Evolutionary conservation across 2,888 invertebrate genomes (phyloP).

Genomic region (Ichneumon xanthorius): DNA sequence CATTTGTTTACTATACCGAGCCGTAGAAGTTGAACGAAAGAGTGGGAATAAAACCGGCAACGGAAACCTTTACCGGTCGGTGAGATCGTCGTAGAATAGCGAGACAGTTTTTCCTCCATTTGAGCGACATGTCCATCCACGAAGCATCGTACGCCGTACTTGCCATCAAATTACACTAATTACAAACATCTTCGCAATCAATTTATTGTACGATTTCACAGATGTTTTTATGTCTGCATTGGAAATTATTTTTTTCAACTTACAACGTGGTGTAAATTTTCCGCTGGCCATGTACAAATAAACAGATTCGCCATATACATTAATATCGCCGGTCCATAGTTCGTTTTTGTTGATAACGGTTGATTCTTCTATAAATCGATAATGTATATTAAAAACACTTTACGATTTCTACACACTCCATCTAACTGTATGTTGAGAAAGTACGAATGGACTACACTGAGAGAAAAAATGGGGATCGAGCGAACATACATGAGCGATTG

Average conservation of each 20-base stretch:
- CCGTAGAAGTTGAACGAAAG: constrained; percentile 69
- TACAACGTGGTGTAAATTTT: constrained; percentile 53
- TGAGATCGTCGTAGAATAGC: constrained; percentile 50
- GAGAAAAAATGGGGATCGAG: too few species aligned
- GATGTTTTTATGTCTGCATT: too few species aligned
- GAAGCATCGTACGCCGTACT: background rate
- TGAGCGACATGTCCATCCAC: constrained; percentile 7
- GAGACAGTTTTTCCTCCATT: constrained; percentile 11
- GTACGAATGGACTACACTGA: too few species aligned
- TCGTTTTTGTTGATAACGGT: constrained; percentile 27
- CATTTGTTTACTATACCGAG: constrained; percentile 32
- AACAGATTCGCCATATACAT: constrained; percentile 47
- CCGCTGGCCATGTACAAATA: background rate
- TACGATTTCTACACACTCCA: too few species aligned
- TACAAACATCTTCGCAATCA: background rate
- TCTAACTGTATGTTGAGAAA: too few species aligned
- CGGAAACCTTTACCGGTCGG: constrained; percentile 56
- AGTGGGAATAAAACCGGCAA: constrained; percentile 61
- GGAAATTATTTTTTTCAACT: background rate
- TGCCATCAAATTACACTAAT: constrained; percentile 18
- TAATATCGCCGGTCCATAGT: constrained; percentile 20
- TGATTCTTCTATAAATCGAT: constrained; percentile 36
- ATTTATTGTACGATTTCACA: background rate
- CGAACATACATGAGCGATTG: too few species aligned
- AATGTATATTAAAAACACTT: background rate